Evolutionary conservation across 1,140 invertebrate species (phyloP).

Genomic region (Chironomus tepperi): DNA sequence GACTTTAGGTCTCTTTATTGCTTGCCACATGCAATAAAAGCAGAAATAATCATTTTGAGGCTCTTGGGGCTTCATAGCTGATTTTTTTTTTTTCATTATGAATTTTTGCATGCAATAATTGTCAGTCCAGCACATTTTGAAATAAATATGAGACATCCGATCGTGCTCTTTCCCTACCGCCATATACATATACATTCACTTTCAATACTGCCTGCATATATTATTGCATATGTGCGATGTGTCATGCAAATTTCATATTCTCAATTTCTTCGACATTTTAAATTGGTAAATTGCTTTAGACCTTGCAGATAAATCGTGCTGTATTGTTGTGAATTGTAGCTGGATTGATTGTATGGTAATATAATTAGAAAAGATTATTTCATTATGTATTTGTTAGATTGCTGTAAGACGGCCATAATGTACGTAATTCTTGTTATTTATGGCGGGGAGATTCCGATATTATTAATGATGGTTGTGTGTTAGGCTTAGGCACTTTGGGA

Average conservation of each 20-base stretch:
- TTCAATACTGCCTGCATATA: neutral
- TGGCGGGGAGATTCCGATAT: no score
- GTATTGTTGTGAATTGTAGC: no score
- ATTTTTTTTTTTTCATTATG: conserved; percentile 15
- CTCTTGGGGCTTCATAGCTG: neutral
- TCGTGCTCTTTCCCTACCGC: neutral
- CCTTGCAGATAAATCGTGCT: no score
- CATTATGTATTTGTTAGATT: no score
- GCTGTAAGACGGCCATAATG: no score
- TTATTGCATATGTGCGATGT: neutral
- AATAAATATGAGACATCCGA: conserved; percentile 13
- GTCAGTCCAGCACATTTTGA: neutral
- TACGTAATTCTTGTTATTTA: no score
- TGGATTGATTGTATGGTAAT: no score
- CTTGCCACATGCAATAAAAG: conserved; percentile 7
- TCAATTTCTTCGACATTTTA: conserved; percentile 9
- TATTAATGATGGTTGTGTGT: no score
- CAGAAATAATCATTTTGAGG: no score
- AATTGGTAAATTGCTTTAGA: neutral
- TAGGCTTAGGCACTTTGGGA: no score
- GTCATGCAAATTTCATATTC: conserved; percentile 13
- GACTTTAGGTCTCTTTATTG: neutral
- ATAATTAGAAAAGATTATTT: no score
- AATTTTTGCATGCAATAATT: conserved; percentile 13
- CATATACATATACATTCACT: no score